Conservation (phyloP, 2,888 invertebrate genomes). For the Phymatocera aterrima region DNA sequence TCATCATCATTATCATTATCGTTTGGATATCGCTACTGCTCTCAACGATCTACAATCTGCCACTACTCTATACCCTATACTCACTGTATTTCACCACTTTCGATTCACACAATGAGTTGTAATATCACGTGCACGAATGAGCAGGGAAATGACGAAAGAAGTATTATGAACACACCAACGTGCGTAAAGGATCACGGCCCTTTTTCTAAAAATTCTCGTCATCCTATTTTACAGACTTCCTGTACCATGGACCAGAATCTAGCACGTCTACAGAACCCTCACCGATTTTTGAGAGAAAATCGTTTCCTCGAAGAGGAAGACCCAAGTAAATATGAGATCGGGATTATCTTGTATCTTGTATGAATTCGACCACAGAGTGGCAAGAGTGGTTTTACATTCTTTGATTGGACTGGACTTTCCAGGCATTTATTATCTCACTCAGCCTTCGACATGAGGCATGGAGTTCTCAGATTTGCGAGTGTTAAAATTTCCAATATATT, state of each 20-base stretch:
- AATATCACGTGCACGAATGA: constrained; percentile 22
- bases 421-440: too few species aligned
- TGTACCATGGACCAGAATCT: constrained; percentile 75
- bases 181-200: too few species aligned
- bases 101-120: background rate
- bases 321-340: constrained; percentile 68
- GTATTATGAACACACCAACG: too few species aligned
- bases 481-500: background rate
- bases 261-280: constrained; percentile 76
- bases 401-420: too few species aligned
- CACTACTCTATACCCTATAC: background rate
- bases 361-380: too few species aligned
- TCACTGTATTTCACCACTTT: background rate
- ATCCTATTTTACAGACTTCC: constrained; percentile 68
- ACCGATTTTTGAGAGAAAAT: constrained; percentile 75
- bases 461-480: background rate
- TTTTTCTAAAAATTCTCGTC: background rate
- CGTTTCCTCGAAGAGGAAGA: constrained; percentile 74
- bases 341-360: too few species aligned
- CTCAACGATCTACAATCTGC: too few species aligned
- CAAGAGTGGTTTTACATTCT: too few species aligned
- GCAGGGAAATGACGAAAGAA: background rate
- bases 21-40: too few species aligned
- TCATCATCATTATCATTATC: too few species aligned
- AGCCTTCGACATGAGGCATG: background rate